These are phyloP conservation scores for Spatulosminthurus flaviceps DNA, from an alignment of 2,888 invertebrate genomes.

Conservation along the genomic window DNA sequence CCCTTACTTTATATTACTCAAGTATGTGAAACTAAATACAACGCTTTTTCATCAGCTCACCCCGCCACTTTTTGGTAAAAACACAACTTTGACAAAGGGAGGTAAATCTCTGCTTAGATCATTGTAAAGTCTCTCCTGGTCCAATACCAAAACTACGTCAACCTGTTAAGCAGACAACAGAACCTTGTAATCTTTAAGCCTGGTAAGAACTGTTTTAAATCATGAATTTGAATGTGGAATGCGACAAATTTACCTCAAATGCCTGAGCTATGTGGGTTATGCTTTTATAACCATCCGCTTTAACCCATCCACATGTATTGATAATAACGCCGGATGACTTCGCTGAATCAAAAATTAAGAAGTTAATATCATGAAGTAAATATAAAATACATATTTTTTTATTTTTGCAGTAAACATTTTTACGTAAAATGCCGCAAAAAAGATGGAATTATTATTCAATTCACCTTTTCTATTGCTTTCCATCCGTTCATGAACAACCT, in stretches of 20 bases:
- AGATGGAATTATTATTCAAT: constrained; percentile 9
- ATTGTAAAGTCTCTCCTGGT: constrained; percentile 95
- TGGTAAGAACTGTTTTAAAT: no score
- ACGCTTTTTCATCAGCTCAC: no score
- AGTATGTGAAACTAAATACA: no score
- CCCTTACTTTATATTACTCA: no score
- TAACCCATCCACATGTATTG: constrained; percentile 98
- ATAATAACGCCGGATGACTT: constrained; percentile 90
- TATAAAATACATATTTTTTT: no score
- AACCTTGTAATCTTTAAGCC: no score
- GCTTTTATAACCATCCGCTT: constrained; percentile 87
- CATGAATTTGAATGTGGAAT: not conserved
- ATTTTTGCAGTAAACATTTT: no score
- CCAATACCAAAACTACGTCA: constrained; percentile 92
- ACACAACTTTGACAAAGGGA: constrained; percentile 88
- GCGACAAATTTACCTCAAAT: constrained; percentile 75
- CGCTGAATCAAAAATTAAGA: constrained; percentile 69
- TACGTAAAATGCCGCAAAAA: constrained; percentile 6
- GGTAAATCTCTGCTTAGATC: constrained; percentile 94
- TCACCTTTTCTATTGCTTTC: constrained; percentile 87
- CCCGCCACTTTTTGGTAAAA: constrained; percentile 95
- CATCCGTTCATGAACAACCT: constrained; percentile 83
- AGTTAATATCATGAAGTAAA: not conserved
- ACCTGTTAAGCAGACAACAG: constrained; percentile 68
- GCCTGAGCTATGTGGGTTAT: constrained; percentile 88